A percentile compares a stretch with the other conserved stretches of the same genome.
Evolutionary conservation across 2,113 vertebrate genomes (phyloP).

Genomic region (Taxidea taxus): DNA sequence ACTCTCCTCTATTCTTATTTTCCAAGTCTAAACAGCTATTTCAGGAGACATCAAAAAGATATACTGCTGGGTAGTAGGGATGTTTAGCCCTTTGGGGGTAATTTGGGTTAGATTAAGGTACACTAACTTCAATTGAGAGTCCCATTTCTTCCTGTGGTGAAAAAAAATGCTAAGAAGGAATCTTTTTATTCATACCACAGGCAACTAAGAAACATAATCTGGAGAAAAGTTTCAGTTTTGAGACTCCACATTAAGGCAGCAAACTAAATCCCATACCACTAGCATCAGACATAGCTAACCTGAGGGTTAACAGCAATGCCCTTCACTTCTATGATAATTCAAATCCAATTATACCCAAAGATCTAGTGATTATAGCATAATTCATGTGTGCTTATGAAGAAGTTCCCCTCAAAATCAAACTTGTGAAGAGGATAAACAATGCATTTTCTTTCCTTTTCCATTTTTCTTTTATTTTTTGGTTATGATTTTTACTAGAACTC

Average conservation of each 20-base stretch:
- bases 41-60: constrained; percentile 3
- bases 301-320: neutral
- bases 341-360: neutral
- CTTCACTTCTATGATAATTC: neutral
- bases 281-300: neutral
- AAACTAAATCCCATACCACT: neutral
- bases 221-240: neutral
- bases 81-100: constrained; percentile 17
- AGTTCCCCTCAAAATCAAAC: neutral
- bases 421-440: neutral
- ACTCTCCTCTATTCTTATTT: neutral
- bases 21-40: neutral
- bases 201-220: constrained; percentile 7
- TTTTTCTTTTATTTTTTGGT: neutral
- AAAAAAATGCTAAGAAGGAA: constrained; percentile 4
- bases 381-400: neutral
- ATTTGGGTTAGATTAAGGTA: constrained; percentile 47
- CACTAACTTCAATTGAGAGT: constrained; percentile 1
- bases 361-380: neutral
- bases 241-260: neutral
- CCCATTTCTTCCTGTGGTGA: neutral
- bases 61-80: neutral
- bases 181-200: constrained; percentile 21
- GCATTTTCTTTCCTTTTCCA: neutral
- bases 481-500: neutral